Base-by-base conservation (phyloP, 2,888 invertebrate species). In the Epirrita christyi region DNA sequence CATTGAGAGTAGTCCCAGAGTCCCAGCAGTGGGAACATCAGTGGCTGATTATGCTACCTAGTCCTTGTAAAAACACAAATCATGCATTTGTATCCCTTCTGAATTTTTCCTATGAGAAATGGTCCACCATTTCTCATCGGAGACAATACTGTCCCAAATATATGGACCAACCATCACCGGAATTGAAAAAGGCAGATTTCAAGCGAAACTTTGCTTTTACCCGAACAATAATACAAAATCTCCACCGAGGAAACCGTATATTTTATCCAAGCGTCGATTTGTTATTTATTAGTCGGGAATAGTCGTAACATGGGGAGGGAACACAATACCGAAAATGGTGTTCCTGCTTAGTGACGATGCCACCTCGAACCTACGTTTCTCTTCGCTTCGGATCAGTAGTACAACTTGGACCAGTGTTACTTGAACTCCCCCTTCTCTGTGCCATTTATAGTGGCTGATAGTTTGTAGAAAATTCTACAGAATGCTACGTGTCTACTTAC, bases 201-300 rank as follows among this genome's bases (percentile, higher is more conserved):
- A 71, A 69, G 69, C 73, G 68, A 78, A 78, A 75, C 74, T 78
- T 77, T 70, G 75, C 71, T 81, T 79, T 78, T 74, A 71, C 75
- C 75, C 72, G 68, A 70, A 73, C 72, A 75, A 75, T 78, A 76
- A 74, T 72, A 81, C 75, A 76, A 85, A 87, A 88, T 85, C 83
- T 83, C 79, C 73, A 76, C 80, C 60, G 76, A 83, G 83, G 82
- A 83, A 86, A 83, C 83, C 80, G 85, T 89, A 83, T 85, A 89
- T 89, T 87, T 88, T 88, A 86, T 85, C 83, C 84, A 81, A 83
- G 85, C 85, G 86, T 87, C 88, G 90, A 90, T 91, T 90, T 91
- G 90, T 91, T 90, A 91, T 91, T 91, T 90, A 90, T 90, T 91
- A 90, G 89, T 80, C 78, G 83, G 82, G 87, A 87, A 89, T 87